Evolutionary conservation across 2,113 vertebrate genomes (phyloP), one percentile per base, ranked within the genome.

Genomic region (Merops nubicus): DNA sequence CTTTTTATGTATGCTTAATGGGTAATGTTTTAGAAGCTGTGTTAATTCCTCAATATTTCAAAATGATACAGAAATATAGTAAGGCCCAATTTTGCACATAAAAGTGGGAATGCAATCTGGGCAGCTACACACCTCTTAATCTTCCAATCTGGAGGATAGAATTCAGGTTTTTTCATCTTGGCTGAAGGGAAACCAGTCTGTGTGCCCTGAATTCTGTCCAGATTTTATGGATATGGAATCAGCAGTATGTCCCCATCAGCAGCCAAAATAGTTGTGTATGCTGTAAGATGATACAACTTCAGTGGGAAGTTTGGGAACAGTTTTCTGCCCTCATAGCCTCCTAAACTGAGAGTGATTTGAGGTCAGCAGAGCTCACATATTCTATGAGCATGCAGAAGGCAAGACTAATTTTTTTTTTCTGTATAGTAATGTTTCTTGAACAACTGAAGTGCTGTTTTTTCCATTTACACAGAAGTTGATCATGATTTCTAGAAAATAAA

Each of bases 101-200:
- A 65, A 88, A 93, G n/a, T 26, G 48, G 48, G 80, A 92, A 95
- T 33, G 83, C 82, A 96, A 95, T 92, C 91, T 95, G 94, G 92
- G 56, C 63, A 94, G 63, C 83, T 74, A 80, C 91, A 47, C 76
- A 97, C 57, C 62, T 91, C 89, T 94, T 95, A 94, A 82, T 96
- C 85, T 91, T 91, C 48, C 77, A 94, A 85, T 89, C 87, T 96
- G 91, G 85, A 94, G 19, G 65, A 85, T 0, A 53, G 63, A 95
- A 94, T 89, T 91, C 62, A 82, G 43, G 47, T 5, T 89, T 59
- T 85, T 91, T 91, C 70, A 57, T 94, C 57, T 94, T 94, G 91
- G 87, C 64, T 91, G 77, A 60, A 85, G 40, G 48, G 16, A 96
- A 95, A 78, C 43, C 33, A 85, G 68, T 29, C 77, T 93, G 89